Evolutionary conservation across 2,113 vertebrate species (phyloP).

Genomic region (Tupaia chinensis): DNA sequence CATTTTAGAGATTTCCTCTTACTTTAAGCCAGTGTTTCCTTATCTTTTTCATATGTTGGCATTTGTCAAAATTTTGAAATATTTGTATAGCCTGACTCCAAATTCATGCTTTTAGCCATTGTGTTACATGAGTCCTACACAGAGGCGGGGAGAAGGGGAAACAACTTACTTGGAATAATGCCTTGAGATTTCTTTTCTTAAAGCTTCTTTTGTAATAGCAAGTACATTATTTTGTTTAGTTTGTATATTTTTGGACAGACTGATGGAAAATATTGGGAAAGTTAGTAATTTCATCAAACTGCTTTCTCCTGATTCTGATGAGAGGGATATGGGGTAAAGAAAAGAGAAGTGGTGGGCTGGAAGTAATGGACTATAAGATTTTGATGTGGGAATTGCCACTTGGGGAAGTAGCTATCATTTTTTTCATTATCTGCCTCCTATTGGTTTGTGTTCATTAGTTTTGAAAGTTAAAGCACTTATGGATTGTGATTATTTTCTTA

Average conservation of each 20-base stretch:
- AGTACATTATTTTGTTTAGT: slow-evolving; percentile 21
- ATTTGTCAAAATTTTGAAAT: slow-evolving; percentile 43
- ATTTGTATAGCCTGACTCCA: background rate
- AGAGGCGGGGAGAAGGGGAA: background rate
- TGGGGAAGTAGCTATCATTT: background rate
- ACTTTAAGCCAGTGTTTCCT: background rate
- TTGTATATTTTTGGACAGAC: background rate
- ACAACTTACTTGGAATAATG: background rate
- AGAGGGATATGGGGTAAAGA: background rate
- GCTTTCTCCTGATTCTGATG: background rate
- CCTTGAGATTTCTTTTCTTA: background rate
- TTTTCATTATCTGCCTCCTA: slow-evolving; percentile 19
- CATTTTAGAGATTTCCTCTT: slow-evolving; percentile 15
- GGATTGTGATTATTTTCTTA: slow-evolving; percentile 53
- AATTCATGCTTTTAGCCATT: slow-evolving; percentile 36
- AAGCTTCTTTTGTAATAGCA: slow-evolving; percentile 9
- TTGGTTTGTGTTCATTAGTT: slow-evolving; percentile 43
- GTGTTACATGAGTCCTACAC: background rate
- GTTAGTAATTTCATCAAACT: background rate
- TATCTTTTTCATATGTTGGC: background rate
- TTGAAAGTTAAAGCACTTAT: slow-evolving; percentile 38
- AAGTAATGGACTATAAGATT: background rate
- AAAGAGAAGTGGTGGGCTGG: background rate
- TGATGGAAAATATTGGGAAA: background rate
- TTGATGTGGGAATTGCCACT: slow-evolving; percentile 23